These are phyloP conservation scores for Oreocharis arfaki DNA, from an alignment of 2,113 vertebrate genomes.

Conservation along the genomic window DNA sequence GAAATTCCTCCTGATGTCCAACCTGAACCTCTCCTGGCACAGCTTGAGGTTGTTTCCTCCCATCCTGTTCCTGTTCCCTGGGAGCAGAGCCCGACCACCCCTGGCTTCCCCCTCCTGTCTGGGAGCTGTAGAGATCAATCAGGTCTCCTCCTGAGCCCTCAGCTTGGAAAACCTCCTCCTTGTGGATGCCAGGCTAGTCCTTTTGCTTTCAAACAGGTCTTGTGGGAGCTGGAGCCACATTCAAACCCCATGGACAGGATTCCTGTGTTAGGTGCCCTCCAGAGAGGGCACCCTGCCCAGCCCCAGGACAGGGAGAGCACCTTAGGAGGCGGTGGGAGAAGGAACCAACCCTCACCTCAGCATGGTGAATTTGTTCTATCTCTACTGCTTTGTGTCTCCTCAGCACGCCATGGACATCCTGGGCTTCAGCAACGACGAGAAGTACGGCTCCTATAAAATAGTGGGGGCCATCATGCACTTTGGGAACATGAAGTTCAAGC, in stretches of 20 bases:
- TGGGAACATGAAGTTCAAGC: slow-evolving; percentile 97
- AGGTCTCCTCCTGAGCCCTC: not conserved
- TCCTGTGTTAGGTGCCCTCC: not conserved
- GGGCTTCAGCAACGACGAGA: slow-evolving; percentile 87
- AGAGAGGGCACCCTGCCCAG: not conserved
- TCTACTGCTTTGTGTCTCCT: not conserved
- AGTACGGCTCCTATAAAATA: slow-evolving; percentile 91
- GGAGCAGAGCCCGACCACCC: fast-evolving
- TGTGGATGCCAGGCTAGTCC: not conserved
- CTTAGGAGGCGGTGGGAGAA: not conserved
- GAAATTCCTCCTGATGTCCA: not conserved
- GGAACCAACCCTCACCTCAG: not conserved
- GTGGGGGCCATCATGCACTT: slow-evolving; percentile 95
- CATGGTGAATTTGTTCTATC: not conserved
- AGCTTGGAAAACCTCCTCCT: not conserved
- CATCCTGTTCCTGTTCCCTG: not conserved
- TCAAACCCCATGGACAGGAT: not conserved
- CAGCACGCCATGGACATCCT: slow-evolving; percentile 95
- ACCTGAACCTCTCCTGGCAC: not conserved
- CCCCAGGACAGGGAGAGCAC: fast-evolving
- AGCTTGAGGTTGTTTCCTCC: not conserved
- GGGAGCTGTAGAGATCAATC: not conserved
- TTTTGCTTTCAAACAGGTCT: not conserved
- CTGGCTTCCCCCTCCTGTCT: not conserved
- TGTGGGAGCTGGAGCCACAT: not conserved